A percentile compares a stretch with the other conserved stretches of the same genome.
Conservation (phyloP, 2,888 invertebrate species). For the Drosophila fulvimacula region DNA sequence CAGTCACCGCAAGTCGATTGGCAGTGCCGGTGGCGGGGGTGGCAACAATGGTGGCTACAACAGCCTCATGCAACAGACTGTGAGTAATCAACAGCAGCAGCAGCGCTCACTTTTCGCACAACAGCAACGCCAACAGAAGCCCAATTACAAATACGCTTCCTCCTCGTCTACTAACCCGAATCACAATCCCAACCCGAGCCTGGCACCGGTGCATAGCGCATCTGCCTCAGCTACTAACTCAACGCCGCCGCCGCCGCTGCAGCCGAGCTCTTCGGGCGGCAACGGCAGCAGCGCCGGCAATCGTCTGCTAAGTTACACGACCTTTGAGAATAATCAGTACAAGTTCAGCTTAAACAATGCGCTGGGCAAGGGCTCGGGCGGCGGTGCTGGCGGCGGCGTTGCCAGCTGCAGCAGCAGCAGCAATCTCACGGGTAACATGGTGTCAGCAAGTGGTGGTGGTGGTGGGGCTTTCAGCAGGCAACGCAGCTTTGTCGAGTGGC, state of each 20-base stretch:
- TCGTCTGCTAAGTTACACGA: slow-evolving; percentile 84
- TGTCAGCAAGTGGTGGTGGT: slow-evolving; percentile 32
- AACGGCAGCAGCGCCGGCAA: slow-evolving; percentile 62
- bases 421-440: slow-evolving; percentile 74
- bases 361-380: slow-evolving; percentile 61
- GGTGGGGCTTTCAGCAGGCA: slow-evolving; percentile 71
- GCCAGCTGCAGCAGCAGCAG: slow-evolving; percentile 65
- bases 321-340: slow-evolving; percentile 85
- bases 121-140: slow-evolving; percentile 78
- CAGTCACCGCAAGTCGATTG: slow-evolving; percentile 84
- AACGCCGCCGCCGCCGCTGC: slow-evolving; percentile 32
- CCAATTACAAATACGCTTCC: slow-evolving; percentile 78
- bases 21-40: slow-evolving; percentile 72
- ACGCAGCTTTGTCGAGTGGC: slow-evolving; percentile 83
- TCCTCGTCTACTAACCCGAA: slow-evolving; percentile 71
- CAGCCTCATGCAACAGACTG: slow-evolving; percentile 84
- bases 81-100: slow-evolving; percentile 84
- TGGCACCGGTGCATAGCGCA: slow-evolving; percentile 82
- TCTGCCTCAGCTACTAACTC: slow-evolving; percentile 58
- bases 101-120: slow-evolving; percentile 81
- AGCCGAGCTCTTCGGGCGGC: slow-evolving; percentile 11
- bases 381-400: slow-evolving; percentile 46
- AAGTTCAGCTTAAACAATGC: slow-evolving; percentile 85
- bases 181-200: slow-evolving; percentile 53
- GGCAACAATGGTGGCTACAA: slow-evolving; percentile 77